Percentiles rank a stretch among this genome's conserved stretches.
phyloP scores from a whole-genome alignment of 2,888 invertebrate species.

The Eupithecia insigniata region DNA sequence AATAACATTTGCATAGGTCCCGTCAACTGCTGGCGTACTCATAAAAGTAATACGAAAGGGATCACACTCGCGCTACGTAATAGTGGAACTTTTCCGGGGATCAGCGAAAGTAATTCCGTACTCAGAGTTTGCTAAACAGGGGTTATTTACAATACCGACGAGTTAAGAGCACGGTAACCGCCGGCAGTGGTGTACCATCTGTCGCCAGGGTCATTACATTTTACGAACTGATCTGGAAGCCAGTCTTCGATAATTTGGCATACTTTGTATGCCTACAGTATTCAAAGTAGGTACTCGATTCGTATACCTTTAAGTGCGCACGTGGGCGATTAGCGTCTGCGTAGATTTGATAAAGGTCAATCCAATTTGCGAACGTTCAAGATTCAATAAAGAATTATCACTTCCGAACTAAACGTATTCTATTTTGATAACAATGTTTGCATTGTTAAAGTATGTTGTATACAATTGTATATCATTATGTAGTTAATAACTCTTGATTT shows the following conservation, averaged over 20 bases:
- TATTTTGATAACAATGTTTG: background rate
- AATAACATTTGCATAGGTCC: conserved; percentile 80
- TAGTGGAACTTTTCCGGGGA: conserved; percentile 69
- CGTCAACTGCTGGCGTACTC: conserved; percentile 71
- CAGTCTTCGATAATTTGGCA: conserved; percentile 38
- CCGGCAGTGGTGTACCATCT: conserved; percentile 48
- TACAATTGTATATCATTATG: too few species aligned
- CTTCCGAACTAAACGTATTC: background rate
- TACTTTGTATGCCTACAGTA: conserved; percentile 21
- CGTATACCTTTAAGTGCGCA: background rate
- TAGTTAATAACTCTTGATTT: background rate
- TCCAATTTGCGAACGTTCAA: background rate
- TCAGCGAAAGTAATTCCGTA: conserved; percentile 69
- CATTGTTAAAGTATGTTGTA: too few species aligned
- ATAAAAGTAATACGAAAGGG: conserved; percentile 76
- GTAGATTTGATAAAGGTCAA: conserved; percentile 1
- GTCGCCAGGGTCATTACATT: conserved; percentile 51
- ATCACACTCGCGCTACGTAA: conserved; percentile 69
- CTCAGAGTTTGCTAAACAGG: conserved; percentile 62
- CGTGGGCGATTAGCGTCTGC: background rate
- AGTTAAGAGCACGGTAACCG: conserved; percentile 51
- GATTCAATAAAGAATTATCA: background rate
- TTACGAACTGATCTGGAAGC: conserved; percentile 42
- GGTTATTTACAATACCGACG: conserved; percentile 60
- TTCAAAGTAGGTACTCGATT: conserved; percentile 11